Conservation (phyloP, 2,797 vertebrate species). For the Enteromius afrohamiltoni region DNA sequence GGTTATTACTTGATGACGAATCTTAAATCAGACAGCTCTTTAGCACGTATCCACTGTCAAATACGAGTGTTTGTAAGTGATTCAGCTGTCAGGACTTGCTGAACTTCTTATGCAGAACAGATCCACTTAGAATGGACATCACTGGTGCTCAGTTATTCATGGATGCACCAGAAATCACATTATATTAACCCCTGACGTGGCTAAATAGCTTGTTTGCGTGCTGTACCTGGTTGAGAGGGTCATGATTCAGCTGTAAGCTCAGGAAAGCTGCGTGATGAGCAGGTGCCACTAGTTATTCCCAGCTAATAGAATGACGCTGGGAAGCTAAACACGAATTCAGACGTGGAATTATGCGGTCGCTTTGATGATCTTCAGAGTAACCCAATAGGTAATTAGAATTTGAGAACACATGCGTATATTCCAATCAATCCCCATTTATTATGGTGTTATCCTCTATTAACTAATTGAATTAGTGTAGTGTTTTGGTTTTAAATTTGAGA, state of each 20-base stretch:
- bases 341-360: constrained; percentile 57
- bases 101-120: constrained; percentile 71
- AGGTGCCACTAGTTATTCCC: constrained; percentile 70
- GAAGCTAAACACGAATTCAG: constrained; percentile 68
- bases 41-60: constrained; percentile 71
- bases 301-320: constrained; percentile 66
- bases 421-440: constrained; percentile 73
- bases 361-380: constrained; percentile 74
- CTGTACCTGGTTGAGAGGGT: constrained; percentile 62
- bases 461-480: constrained; percentile 78
- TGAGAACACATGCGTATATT: constrained; percentile 73
- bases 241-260: constrained; percentile 67
- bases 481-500: constrained; percentile 76
- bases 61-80: constrained; percentile 63
- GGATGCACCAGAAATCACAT: constrained; percentile 77
- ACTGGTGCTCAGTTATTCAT: constrained; percentile 75
- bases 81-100: constrained; percentile 73
- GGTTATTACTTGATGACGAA: constrained; percentile 65
- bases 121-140: constrained; percentile 69
- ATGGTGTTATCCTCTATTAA: constrained; percentile 68
- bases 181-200: constrained; percentile 68
- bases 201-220: constrained; percentile 80
- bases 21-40: constrained; percentile 65
- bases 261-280: constrained; percentile 65
- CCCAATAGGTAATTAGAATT: constrained; percentile 76